Percentiles rank a stretch among this genome's conserved stretches.
These are phyloP conservation scores for Nerophis ophidion DNA, from an alignment of 2,113 vertebrate genomes.

Conservation along the genomic window DNA sequence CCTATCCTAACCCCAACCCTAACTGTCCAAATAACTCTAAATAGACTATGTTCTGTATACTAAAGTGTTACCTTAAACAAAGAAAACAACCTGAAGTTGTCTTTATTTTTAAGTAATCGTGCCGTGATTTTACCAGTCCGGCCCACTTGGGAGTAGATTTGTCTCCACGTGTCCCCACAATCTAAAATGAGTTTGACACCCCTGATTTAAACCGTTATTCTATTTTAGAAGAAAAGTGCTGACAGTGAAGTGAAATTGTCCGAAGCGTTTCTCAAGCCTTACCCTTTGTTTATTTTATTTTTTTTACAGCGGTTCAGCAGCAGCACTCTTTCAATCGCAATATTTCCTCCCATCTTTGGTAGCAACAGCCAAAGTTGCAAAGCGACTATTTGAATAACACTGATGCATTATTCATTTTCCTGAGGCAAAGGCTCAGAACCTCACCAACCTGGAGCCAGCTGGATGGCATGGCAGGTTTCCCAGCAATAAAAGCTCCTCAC, in stretches of 20 bases:
- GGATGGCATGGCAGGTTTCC: constrained; percentile 57
- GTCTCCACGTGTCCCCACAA: too few relatives aligned
- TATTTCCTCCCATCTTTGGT: constrained; percentile 18
- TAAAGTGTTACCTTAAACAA: too few relatives aligned
- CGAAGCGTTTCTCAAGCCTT: constrained; percentile 16
- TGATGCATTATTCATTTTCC: constrained; percentile 62
- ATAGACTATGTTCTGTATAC: too few relatives aligned
- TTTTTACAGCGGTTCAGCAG: neutral
- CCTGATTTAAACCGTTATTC: neutral
- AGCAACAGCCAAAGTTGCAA: constrained; percentile 42
- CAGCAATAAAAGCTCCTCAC: constrained; percentile 52
- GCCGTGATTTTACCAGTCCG: too few relatives aligned
- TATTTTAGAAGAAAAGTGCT: neutral
- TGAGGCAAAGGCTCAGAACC: constrained; percentile 57
- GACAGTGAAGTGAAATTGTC: constrained; percentile 15
- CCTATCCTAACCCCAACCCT: too few relatives aligned
- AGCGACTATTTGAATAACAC: constrained; percentile 44
- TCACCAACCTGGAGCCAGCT: constrained; percentile 51
- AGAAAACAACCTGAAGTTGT: too few relatives aligned
- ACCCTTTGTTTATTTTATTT: constrained; percentile 15
- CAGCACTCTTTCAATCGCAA: constrained; percentile 15
- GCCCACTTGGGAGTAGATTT: too few relatives aligned
- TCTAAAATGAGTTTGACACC: too few relatives aligned
- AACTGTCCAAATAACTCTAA: too few relatives aligned
- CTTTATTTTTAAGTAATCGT: too few relatives aligned